These are phyloP conservation scores for Artemia sinica DNA, from an alignment of 2,888 invertebrate species.

Conservation along the genomic window DNA sequence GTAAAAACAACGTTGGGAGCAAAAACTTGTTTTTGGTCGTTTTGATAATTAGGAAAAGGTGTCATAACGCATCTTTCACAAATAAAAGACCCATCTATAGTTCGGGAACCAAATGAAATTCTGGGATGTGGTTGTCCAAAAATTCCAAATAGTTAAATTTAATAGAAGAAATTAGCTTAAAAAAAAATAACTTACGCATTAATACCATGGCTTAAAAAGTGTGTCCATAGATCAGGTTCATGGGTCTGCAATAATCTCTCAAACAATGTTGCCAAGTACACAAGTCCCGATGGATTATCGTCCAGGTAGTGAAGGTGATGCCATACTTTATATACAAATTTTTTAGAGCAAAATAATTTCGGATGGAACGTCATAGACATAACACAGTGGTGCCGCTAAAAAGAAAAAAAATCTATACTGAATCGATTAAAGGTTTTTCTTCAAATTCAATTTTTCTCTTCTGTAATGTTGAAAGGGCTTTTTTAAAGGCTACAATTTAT, in stretches of 20 bases:
- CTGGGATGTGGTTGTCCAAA: no score
- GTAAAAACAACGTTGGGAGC: no score
- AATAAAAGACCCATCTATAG: no score
- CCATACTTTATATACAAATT: slow-evolving; percentile 83
- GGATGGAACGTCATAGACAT: slow-evolving; percentile 71
- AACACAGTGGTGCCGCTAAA: slow-evolving; percentile 83
- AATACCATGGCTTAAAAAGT: slow-evolving; percentile 68
- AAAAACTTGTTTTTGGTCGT: no score
- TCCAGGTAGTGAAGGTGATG: slow-evolving; percentile 78
- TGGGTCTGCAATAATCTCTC: slow-evolving; percentile 74
- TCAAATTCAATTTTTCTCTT: no score
- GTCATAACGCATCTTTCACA: no score
- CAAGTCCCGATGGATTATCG: slow-evolving; percentile 79
- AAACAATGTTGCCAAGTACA: slow-evolving; percentile 70
- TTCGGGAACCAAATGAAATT: no score
- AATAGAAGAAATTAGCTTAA: slow-evolving; percentile 4
- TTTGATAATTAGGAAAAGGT: no score
- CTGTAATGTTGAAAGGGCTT: no score
- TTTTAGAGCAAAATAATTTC: slow-evolving; percentile 74
- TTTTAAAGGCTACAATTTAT: no score
- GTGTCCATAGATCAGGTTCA: slow-evolving; percentile 76
- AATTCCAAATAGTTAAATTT: no score
- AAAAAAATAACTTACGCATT: slow-evolving; percentile 58
- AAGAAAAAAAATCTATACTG: slow-evolving; percentile 25
- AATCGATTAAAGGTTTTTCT: no score